Percentiles rank a stretch among this genome's conserved stretches.
These are phyloP conservation scores for Phataginus tetradactyla DNA, from an alignment of 2,797 vertebrate species.

Conservation along the genomic window DNA sequence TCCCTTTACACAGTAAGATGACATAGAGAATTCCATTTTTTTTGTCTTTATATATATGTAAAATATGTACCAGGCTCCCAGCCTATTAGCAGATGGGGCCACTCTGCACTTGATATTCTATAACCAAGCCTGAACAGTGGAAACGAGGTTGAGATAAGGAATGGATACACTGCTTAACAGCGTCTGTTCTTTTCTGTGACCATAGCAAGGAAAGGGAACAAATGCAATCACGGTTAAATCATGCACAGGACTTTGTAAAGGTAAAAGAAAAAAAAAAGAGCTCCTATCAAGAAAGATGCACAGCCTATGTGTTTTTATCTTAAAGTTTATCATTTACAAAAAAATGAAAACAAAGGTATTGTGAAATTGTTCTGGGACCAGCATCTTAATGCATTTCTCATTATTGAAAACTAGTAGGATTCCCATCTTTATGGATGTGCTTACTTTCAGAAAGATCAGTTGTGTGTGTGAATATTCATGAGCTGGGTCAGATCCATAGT, in stretches of 20 bases:
- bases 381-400: constrained; percentile 59
- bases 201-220: not conserved
- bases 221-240: not conserved
- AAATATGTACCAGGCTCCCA: not conserved
- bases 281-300: not conserved
- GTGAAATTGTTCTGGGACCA: constrained; percentile 38
- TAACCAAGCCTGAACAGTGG: not conserved
- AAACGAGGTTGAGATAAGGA: not conserved
- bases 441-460: constrained; percentile 74
- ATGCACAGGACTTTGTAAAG: not conserved
- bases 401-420: constrained; percentile 71
- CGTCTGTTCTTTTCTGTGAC: not conserved
- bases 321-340: not conserved
- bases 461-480: constrained; percentile 81
- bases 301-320: not conserved
- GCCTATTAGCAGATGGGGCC: not conserved
- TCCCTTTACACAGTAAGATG: not conserved
- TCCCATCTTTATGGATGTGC: constrained; percentile 78
- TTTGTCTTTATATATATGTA: not conserved
- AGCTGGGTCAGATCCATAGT: constrained; percentile 53
- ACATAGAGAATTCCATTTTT: not conserved
- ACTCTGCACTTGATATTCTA: not conserved
- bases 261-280: not conserved
- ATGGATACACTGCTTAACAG: not conserved
- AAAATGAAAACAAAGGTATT: constrained; percentile 62